Conservation (phyloP, 35 echinoderm and acorn worm species). For the Apostichopus californicus region DNA sequence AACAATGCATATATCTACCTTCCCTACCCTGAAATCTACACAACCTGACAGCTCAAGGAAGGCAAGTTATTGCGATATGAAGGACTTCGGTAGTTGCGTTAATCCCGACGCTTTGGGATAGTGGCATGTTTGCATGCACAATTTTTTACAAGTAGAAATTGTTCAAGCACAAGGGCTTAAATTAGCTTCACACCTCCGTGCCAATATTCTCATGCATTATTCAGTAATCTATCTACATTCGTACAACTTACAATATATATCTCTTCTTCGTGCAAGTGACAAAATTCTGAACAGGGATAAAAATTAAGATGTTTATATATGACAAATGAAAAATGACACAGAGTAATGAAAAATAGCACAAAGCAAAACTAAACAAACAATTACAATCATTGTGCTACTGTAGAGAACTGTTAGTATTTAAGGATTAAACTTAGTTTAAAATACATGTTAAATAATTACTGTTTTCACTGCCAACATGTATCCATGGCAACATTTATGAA, state of each 20-base stretch:
- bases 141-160: slow-evolving; percentile 12
- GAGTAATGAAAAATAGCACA: too few species aligned
- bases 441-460: too few species aligned
- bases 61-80: not conserved
- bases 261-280: not conserved
- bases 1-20: not conserved
- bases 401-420: too few species aligned
- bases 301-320: slow-evolving; percentile 6
- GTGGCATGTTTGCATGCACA: slow-evolving; percentile 11
- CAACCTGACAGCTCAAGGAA: not conserved
- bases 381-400: too few species aligned
- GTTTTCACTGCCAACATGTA: too few species aligned
- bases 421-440: too few species aligned
- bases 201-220: slow-evolving; percentile 9
- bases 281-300: not conserved
- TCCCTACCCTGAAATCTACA: not conserved
- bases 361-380: too few species aligned
- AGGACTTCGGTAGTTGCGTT: not conserved
- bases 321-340: not conserved
- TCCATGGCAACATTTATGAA: too few species aligned
- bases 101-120: slow-evolving; percentile 1
- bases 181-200: slow-evolving; percentile 12
- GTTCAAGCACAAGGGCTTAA: slow-evolving; percentile 12
- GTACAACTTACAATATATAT: not conserved
- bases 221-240: slow-evolving; percentile 6